Evolutionary conservation across 2,113 vertebrate species (phyloP).

Genomic region (Macrotus californicus): DNA sequence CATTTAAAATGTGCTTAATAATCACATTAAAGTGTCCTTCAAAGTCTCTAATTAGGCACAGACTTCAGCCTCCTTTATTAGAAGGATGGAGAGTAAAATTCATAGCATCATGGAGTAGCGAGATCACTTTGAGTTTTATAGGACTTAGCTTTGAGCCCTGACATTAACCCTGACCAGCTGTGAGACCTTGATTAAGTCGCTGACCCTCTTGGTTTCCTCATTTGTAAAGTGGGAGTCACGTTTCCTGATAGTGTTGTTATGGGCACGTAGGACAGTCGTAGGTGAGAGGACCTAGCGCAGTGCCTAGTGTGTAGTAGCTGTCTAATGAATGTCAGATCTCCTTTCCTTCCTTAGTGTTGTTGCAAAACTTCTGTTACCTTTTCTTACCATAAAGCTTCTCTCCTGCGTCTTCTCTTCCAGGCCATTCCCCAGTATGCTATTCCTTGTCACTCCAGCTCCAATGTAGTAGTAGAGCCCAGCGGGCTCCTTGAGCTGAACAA

Average conservation of each 20-base stretch:
- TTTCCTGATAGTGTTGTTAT: not conserved
- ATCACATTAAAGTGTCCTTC: constrained; percentile 31
- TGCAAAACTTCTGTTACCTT: not conserved
- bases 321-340: not conserved
- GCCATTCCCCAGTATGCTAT: constrained; percentile 97
- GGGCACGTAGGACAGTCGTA: not conserved
- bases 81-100: no score
- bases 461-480: constrained; percentile 97
- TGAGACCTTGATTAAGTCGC: constrained; percentile 15
- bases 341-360: not conserved
- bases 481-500: constrained; percentile 97
- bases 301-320: not conserved
- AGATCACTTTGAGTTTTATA: not conserved
- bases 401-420: constrained; percentile 78
- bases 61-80: constrained; percentile 6
- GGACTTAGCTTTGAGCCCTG: constrained; percentile 14
- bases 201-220: constrained; percentile 9
- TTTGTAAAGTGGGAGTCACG: constrained; percentile 15
- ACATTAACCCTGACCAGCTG: not conserved
- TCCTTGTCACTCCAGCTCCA: constrained; percentile 96
- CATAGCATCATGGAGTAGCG: not conserved
- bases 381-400: constrained; percentile 30
- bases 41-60: constrained; percentile 15
- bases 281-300: constrained; percentile 10
- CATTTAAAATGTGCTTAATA: constrained; percentile 18